Conservation (phyloP, 2,797 vertebrate genomes). For the Galago senegalensis region DNA sequence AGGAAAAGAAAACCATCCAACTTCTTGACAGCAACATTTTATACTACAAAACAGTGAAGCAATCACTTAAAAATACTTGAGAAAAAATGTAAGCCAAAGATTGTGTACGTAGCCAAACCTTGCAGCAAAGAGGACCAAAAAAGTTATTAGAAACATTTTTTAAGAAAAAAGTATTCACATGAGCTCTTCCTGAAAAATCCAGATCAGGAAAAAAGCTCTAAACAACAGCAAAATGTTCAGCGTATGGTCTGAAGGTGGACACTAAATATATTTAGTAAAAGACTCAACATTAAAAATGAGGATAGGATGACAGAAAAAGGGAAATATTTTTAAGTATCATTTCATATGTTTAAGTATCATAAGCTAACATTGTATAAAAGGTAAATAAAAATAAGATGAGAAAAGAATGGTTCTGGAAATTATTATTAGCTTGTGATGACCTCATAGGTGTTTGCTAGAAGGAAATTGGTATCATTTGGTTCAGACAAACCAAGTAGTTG, state of each 20-base stretch:
- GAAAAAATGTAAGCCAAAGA: conserved; percentile 7
- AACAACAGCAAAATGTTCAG: background rate
- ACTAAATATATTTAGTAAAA: background rate
- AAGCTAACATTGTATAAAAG: background rate
- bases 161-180: background rate
- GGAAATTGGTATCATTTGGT: background rate
- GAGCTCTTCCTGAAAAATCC: background rate
- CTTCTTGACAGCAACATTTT: background rate
- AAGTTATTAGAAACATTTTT: conserved; percentile 6
- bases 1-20: conserved; percentile 15
- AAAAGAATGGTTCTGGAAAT: background rate
- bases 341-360: background rate
- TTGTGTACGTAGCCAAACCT: background rate
- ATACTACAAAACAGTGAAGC: background rate
- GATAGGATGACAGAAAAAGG: background rate
- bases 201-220: background rate
- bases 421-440: conserved; percentile 11
- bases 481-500: background rate
- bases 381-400: background rate
- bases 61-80: conserved; percentile 20
- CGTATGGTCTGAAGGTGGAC: background rate
- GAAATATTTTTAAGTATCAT: background rate
- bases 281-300: background rate
- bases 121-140: background rate
- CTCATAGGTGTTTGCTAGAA: background rate